These are phyloP conservation scores for Oncorhynchus nerka DNA, from an alignment of 2,113 vertebrate genomes.

Conservation along the genomic window DNA sequence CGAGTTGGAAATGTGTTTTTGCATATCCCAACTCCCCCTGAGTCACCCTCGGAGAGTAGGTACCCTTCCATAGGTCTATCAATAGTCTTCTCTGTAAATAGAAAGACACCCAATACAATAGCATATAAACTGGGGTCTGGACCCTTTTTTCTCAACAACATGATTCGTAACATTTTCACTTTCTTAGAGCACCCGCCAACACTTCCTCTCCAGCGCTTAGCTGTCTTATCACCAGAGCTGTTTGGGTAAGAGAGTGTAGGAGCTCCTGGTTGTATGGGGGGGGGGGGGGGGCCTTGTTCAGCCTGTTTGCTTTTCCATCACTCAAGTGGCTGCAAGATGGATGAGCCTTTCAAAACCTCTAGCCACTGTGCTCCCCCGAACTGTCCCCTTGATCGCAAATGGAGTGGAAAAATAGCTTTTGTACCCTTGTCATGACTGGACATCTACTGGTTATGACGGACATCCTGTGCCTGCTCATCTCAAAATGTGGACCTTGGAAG, in stretches of 20 bases:
- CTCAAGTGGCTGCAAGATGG: conserved; percentile 67
- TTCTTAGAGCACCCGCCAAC: conserved; percentile 25
- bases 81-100: background rate
- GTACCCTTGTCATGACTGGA: conserved; percentile 50
- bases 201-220: conserved; percentile 43
- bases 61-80: background rate
- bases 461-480: conserved; percentile 21
- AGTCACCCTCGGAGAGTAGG: no score
- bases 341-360: conserved; percentile 64
- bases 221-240: conserved; percentile 64
- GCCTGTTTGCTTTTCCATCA: conserved; percentile 70
- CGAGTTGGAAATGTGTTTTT: no score
- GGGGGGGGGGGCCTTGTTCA: conserved; percentile 62
- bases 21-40: no score
- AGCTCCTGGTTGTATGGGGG: conserved; percentile 56
- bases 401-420: conserved; percentile 57
- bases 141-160: conserved; percentile 41
- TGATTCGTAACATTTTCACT: conserved; percentile 52
- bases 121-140: background rate
- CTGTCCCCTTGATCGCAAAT: conserved; percentile 55
- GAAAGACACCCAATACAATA: background rate
- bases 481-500: background rate
- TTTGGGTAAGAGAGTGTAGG: conserved; percentile 45
- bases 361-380: conserved; percentile 44
- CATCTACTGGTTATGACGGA: conserved; percentile 57